Evolutionary conservation across 2,797 vertebrate species (phyloP).

Genomic region (Pampus argenteus): DNA sequence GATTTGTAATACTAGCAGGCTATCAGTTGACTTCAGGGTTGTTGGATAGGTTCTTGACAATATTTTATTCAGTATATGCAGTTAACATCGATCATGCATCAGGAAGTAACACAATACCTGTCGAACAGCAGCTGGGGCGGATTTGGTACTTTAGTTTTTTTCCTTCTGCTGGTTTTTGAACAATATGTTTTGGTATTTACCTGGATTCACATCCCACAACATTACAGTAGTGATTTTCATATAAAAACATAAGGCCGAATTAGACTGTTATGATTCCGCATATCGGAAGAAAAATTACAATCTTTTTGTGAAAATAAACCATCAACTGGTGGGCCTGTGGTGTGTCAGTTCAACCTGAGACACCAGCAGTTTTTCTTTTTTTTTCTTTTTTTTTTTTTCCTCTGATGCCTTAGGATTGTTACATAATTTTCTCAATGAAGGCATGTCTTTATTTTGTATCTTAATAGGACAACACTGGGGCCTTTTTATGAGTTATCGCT

Average conservation of each 20-base stretch:
- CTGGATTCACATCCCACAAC: background rate
- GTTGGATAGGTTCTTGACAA: background rate
- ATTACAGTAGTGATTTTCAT: background rate
- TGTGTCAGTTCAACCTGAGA: slow-evolving; percentile 10
- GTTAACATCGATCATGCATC: background rate
- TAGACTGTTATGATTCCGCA: background rate
- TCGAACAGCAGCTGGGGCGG: background rate
- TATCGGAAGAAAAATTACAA: slow-evolving; percentile 11
- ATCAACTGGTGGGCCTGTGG: slow-evolving; percentile 37
- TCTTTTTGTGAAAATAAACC: slow-evolving; percentile 8
- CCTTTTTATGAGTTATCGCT: slow-evolving; percentile 49
- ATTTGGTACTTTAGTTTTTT: background rate
- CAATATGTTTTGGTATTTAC: background rate
- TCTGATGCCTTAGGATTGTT: slow-evolving; percentile 41
- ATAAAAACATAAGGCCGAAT: background rate
- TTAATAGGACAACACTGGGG: slow-evolving; percentile 52
- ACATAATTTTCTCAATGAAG: slow-evolving; percentile 54
- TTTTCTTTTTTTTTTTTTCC: too few species aligned
- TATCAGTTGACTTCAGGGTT: background rate
- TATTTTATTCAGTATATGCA: background rate
- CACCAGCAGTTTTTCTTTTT: background rate
- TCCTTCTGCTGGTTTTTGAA: background rate
- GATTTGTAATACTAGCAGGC: background rate
- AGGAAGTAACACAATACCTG: background rate
- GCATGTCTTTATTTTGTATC: slow-evolving; percentile 57